A percentile compares a stretch with the other conserved stretches of the same genome.
Evolutionary conservation across 2,113 vertebrate genomes (phyloP).

Genomic region (Eupsittula cactorum): DNA sequence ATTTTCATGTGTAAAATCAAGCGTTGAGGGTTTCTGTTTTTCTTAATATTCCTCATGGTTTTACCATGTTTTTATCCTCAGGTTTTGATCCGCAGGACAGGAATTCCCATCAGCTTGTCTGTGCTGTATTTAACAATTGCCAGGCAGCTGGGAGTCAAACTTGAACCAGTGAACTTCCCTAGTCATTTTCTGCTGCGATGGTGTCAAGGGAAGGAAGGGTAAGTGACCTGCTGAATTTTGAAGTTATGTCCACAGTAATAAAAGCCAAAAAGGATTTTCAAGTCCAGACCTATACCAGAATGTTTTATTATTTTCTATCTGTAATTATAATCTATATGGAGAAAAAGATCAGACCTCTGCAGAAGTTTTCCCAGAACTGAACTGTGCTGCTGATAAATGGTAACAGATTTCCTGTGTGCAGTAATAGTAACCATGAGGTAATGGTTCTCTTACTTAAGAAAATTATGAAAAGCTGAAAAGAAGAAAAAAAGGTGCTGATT

Average conservation of each 20-base stretch:
- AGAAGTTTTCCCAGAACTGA: background rate
- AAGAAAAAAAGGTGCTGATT: background rate
- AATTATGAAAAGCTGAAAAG: background rate
- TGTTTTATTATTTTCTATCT: background rate
- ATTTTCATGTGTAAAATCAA: background rate
- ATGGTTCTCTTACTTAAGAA: background rate
- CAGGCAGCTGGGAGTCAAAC: constrained; percentile 84
- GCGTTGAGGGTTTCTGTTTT: background rate
- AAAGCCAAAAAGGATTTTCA: background rate
- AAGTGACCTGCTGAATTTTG: background rate
- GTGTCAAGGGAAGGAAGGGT: constrained; percentile 90
- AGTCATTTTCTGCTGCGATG: constrained; percentile 95
- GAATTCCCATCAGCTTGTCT: constrained; percentile 97
- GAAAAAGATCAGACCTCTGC: background rate
- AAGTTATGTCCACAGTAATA: background rate
- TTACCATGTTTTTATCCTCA: constrained; percentile 2
- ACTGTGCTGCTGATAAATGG: background rate
- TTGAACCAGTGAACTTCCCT: constrained; percentile 97
- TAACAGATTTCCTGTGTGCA: background rate
- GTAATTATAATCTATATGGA: background rate
- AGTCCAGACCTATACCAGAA: background rate
- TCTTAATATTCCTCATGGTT: background rate
- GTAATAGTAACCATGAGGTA: background rate
- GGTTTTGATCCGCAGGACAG: constrained; percentile 91
- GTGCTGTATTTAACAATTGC: constrained; percentile 94